These are phyloP conservation scores for Cataglyphis cursor DNA, from an alignment of 2,888 invertebrate genomes.

Conservation along the genomic window DNA sequence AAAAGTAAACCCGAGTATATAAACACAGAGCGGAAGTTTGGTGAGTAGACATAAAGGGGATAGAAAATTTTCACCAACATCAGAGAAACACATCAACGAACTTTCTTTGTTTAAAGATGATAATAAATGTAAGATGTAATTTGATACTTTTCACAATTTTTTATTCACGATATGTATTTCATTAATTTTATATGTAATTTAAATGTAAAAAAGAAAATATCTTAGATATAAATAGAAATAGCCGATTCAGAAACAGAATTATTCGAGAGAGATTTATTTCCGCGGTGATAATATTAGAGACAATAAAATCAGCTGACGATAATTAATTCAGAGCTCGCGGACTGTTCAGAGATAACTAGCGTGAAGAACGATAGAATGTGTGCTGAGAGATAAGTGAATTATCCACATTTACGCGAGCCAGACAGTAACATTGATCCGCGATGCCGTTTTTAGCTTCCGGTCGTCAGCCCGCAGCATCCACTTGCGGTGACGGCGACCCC, in stretches of 20 bases:
- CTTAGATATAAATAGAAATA: not conserved
- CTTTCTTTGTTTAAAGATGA: not conserved
- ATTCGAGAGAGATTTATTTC: not conserved
- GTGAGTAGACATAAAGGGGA: not conserved
- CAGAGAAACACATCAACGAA: not conserved
- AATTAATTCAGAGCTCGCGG: slow-evolving; percentile 18
- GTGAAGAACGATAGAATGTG: slow-evolving; percentile 8
- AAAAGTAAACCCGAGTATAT: not conserved
- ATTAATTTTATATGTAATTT: not conserved
- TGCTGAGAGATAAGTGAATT: slow-evolving; percentile 21
- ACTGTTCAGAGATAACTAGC: not conserved
- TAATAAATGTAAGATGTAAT: too few species aligned
- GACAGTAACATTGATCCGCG: slow-evolving; percentile 41
- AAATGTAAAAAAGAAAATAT: not conserved
- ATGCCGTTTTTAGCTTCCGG: slow-evolving; percentile 45
- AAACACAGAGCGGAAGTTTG: slow-evolving; percentile 18
- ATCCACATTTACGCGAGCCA: slow-evolving; percentile 36
- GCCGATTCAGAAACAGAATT: not conserved
- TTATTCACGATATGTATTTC: not conserved
- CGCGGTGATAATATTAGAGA: not conserved
- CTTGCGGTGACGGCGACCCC: slow-evolving; percentile 42
- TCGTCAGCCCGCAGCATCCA: slow-evolving; percentile 41
- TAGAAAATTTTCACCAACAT: not conserved
- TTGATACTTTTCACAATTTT: not conserved
- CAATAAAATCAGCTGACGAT: not conserved